Base-by-base conservation (phyloP, 1,140 invertebrate genomes). In the Leucophenga varia region DNA sequence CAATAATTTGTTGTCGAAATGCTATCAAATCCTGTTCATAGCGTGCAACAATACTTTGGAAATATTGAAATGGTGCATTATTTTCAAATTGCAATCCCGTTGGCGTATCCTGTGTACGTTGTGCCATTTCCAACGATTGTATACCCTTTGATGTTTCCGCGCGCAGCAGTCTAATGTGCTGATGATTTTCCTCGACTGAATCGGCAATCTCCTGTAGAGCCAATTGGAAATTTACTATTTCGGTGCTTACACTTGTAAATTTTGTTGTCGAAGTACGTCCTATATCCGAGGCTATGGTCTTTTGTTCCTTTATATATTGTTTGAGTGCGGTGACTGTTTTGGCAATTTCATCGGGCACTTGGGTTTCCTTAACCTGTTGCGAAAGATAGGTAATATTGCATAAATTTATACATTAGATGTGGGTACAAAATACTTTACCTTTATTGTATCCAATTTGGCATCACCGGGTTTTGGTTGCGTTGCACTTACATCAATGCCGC, bases 281-380 rank as follows among this genome's bases (percentile, higher is more conserved):
- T 41, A 93, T 86, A 56, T 92, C 89, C 1, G 91, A 91, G 53
- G 87, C 86, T 7, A 89, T 77, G 0, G 79, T 78, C 74, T 93
- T 94, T 68, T 93, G 89, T 42, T 86, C 83, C 78, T 92, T 91
- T 0, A 93, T 86, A 77, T 87, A 86, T 43, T 85, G 84, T 60
- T 92, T 93, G 52, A 80, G 82, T 18, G 78, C 65, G 47, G 83
- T 80, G 37, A 83, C 78, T 1, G 78, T 77, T 16, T 77, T 77
- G 3, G 72, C 70, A 30, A 91, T 81, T 77, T 90, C 86, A 61
- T 86, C 86, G 8, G 90, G 89, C 44, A 93, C 77, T 40, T 79
- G 65, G 46, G 83, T 84, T 59, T 89, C 86, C 75, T 88, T 89
- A 0, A 84, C 79, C 49, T 67, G 47, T 2, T 36, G 1, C 12